Evolutionary conservation across 2,113 vertebrate genomes (phyloP), one percentile per base, ranked within the genome.

Genomic region (Polypterus bichir): DNA sequence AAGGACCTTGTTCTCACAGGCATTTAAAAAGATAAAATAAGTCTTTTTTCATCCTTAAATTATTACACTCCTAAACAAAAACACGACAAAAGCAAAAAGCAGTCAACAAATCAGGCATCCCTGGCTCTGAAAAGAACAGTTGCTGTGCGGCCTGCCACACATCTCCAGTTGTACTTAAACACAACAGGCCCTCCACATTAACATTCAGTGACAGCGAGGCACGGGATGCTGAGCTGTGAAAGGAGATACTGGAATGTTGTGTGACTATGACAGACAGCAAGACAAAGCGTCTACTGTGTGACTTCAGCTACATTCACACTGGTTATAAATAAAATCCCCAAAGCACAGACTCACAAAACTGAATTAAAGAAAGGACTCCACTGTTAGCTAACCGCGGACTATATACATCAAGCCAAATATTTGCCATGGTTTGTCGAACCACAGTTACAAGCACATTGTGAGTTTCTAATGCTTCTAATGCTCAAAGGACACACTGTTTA

Each of bases 271-370:
- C 62, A 63, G 64, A 62, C 67, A 67, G 67, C 49, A 54, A 61
- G 57, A 80, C 74, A 78, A 80, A 71, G 65, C 69, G 46, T 66
- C 65, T 68, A 76, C 73, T 77, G 70, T 78, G 69, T 66, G 62
- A 73, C 72, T 73, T 75, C 66, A 66, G 73, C 69, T 69, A 68
- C 67, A 64, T 59, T 65, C 62, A 64, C 44, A 55, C 60, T 8
- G 62, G 57, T 62, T 52, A 45, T 46, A 62, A 59, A 45, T 64
- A 66, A 64, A 68, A 61, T 57, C 55, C 57, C 27, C 57, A 59
- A 52, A 54, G 9, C 54, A 47, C 46, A 57, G 5, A 56, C 59
- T 48, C 11, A 59, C 6, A 9, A n/a, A 57, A 49, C 46, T 58
- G 59, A 53, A 57, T 59, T 59, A 62, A 54, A 56, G 48, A 62